Evolutionary conservation across 1,140 invertebrate species (phyloP).

Genomic region (Arion vulgaris): DNA sequence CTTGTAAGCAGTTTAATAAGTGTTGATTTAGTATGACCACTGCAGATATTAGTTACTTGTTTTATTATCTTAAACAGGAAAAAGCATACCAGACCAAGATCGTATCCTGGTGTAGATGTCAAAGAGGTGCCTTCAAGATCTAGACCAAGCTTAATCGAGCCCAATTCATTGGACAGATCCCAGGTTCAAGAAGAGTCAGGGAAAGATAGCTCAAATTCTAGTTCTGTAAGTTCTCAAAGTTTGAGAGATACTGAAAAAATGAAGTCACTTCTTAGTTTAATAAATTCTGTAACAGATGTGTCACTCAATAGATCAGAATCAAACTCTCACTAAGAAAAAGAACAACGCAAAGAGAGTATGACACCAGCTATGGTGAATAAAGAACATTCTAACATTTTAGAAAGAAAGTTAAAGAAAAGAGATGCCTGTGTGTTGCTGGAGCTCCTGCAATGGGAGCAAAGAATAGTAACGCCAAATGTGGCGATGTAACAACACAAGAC

Average conservation of each 20-base stretch:
- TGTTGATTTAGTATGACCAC: too few species aligned
- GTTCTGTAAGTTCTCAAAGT: background rate
- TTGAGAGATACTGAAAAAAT: background rate
- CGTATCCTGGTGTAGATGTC: conserved; percentile 38
- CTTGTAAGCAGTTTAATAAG: too few species aligned
- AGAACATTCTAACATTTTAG: conserved; percentile 42
- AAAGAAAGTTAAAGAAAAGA: conserved; percentile 39
- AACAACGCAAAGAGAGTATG: background rate
- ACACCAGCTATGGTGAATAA: conserved; percentile 33
- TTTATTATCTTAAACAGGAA: conserved; percentile 18
- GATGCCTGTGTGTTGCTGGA: too few species aligned
- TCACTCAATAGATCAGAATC: background rate
- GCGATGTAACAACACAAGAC: too few species aligned
- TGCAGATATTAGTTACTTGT: background rate
- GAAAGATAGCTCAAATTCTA: conserved; percentile 18
- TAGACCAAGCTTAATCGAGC: too few species aligned
- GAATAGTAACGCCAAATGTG: too few species aligned
- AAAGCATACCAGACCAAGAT: conserved; percentile 36
- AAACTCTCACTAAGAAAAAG: background rate
- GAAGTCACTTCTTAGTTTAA: too few species aligned
- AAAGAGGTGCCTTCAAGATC: background rate
- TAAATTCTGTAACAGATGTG: background rate
- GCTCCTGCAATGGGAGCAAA: too few species aligned
- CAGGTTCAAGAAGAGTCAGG: conserved; percentile 34
- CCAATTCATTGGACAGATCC: background rate